Conservation (phyloP, 2,888 invertebrate species). For the Drosophila longiperda region DNA sequence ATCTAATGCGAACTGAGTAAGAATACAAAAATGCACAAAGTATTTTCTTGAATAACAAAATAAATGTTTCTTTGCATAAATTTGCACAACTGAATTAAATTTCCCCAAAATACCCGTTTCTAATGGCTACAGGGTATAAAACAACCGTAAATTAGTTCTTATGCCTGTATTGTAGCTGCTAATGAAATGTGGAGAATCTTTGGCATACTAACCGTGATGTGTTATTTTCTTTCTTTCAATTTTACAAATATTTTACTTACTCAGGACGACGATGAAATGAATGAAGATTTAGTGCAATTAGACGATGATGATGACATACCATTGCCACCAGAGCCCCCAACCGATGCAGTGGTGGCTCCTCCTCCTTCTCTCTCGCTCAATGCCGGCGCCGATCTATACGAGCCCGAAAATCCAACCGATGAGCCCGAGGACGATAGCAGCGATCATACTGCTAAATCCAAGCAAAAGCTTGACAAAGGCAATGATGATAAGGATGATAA, state of each 20-base stretch:
- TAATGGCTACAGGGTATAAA: constrained; percentile 1
- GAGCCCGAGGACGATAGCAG: constrained; percentile 44
- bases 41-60: not conserved
- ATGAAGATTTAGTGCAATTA: constrained; percentile 85
- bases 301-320: constrained; percentile 84
- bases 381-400: constrained; percentile 77
- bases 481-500: constrained; percentile 34
- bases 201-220: constrained; percentile 86
- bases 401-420: constrained; percentile 84
- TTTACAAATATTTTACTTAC: constrained; percentile 80
- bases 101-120: not conserved
- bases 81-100: not conserved
- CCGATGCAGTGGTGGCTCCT: constrained; percentile 27
- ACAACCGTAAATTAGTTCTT: not conserved
- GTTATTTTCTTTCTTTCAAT: constrained; percentile 85
- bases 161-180: constrained; percentile 18
- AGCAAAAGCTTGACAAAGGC: not conserved
- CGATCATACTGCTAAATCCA: constrained; percentile 30
- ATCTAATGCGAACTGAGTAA: not conserved
- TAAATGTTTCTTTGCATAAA: not conserved
- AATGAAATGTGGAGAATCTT: constrained; percentile 43
- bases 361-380: constrained; percentile 12
- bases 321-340: constrained; percentile 78
- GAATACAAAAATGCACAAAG: not conserved
- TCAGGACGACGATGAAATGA: constrained; percentile 85